Base-by-base conservation (phyloP, 2,888 invertebrate genomes). In the Tetrapedia diversipes region DNA sequence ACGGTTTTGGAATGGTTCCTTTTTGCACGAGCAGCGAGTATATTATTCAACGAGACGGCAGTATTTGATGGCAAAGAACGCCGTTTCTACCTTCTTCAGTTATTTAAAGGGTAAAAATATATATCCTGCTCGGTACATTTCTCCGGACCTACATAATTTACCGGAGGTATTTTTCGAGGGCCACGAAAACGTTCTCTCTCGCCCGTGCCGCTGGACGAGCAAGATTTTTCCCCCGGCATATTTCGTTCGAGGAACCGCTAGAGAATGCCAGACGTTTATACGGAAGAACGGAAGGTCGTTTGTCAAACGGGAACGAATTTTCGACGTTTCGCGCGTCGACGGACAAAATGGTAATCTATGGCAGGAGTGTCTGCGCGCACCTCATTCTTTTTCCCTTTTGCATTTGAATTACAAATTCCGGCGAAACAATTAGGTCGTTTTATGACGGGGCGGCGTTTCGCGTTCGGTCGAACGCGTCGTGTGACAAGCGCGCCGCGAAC, bases 61-160 rank as follows among this genome's bases (percentile, higher is more conserved):
- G 41, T 59, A 51, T 77, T 71, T 71, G 74, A 77, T 61, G 60
- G 78, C 80, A 60, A 75, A 59, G 70, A 80, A 76, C 67, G 57
- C 61, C 53, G 4, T 71, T 51, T 61, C 72, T 70, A 65, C 67
- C 79, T 73, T 81, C 59, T 56, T 83, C 75, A 66, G 53, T 79
- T 81, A 82, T 82, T 82, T 79, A 83, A 82, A 66, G 81, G 82
- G 81, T 83, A 68, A 83, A 79, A 79, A 81, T 79, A 83, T n/a
- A n/a, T 81, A 76, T 67, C 45, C 47, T 24, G 63, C 53, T 34
- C 49, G 72, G 49, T 45, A 64, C 70, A 53, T 60, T 75, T 64
- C 65, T 59, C 39, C 32, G 22, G 66, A 63, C 65, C 63, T 79
- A 53, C 70, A 79, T 79, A 61, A 79, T 79, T 69, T 45, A 78